Base-by-base conservation (phyloP, 2,113 vertebrate genomes). In the Rallus limicola region DNA sequence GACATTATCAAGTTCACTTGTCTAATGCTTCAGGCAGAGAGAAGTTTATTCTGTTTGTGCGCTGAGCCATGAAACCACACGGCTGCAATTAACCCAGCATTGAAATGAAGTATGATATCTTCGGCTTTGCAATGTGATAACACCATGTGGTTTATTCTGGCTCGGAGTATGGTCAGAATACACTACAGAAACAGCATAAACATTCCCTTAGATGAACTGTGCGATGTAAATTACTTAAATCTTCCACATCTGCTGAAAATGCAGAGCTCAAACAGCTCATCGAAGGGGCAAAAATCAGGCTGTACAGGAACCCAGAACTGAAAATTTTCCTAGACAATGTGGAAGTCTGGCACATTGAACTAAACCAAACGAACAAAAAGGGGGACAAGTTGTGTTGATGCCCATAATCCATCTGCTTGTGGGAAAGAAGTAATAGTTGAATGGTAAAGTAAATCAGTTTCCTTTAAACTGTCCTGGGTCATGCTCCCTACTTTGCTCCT, bases 81-180 rank as follows among this genome's bases (percentile, higher is more conserved):
- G 46, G 50, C 68, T 92, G 79, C 68, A 88, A 86, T 93, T 96
- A 97, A 90, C 52, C 40, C 36, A 52, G 72, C 82, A 88, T 19
- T 90, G 80, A 92, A 88, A 86, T 55, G 29, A 77, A 77, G 40
- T 83, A 77, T 26, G 68, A 21, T 94, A 75, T 81, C 68, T 77
- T 62, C 16, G 31, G 31, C 46, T 93, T 77, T 75, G 76, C 63
- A 55, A 13, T 42, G 31, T 36, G 28, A 24, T 86, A 77, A 59
- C 38, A 48, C 36, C 1, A 2, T 2, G 6, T 92, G 31, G 16
- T 78, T 90, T 94, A 55, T 76, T 82, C 92, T 93, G 82, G 65
- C 53, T 64, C 48, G 28, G 48, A 1, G 1, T 76, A 50, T 56
- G 40, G 65, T 65, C 72, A 60, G 68, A 80, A 55, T 48, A 31